These are phyloP conservation scores for Chelonus insularis DNA, from an alignment of 1,140 invertebrate genomes.

Conservation along the genomic window DNA sequence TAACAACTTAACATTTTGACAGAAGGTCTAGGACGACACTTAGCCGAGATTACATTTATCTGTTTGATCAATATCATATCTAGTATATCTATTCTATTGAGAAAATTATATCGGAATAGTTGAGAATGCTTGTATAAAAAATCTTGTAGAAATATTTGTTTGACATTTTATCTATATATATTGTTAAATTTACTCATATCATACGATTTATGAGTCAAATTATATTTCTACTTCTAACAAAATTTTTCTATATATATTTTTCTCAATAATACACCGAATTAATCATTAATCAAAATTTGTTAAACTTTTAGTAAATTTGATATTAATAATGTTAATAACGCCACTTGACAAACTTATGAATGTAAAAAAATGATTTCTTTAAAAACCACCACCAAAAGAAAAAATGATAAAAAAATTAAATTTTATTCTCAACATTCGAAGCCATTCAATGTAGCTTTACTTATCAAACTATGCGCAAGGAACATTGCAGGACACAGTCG, in stretches of 20 bases:
- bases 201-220: too few relatives aligned
- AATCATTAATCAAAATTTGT: too few relatives aligned
- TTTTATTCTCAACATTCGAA: not conserved
- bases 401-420: not conserved
- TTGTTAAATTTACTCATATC: too few relatives aligned
- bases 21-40: slow-evolving; percentile 25
- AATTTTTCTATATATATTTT: too few relatives aligned
- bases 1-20: slow-evolving; percentile 17
- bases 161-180: too few relatives aligned
- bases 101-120: slow-evolving; percentile 36
- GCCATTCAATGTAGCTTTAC: not conserved
- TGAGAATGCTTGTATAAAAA: too few relatives aligned
- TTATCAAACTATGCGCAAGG: not conserved
- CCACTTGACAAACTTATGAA: too few relatives aligned
- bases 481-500: not conserved
- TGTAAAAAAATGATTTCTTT: not conserved
- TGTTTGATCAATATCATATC: slow-evolving; percentile 57
- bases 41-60: slow-evolving; percentile 32
- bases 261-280: too few relatives aligned
- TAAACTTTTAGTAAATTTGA: too few relatives aligned
- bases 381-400: not conserved
- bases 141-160: too few relatives aligned
- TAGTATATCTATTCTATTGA: slow-evolving; percentile 35
- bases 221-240: too few relatives aligned
- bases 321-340: too few relatives aligned